phyloP scores from a whole-genome alignment of 1,140 invertebrate genomes.

The Pachypeltis micranthus region DNA sequence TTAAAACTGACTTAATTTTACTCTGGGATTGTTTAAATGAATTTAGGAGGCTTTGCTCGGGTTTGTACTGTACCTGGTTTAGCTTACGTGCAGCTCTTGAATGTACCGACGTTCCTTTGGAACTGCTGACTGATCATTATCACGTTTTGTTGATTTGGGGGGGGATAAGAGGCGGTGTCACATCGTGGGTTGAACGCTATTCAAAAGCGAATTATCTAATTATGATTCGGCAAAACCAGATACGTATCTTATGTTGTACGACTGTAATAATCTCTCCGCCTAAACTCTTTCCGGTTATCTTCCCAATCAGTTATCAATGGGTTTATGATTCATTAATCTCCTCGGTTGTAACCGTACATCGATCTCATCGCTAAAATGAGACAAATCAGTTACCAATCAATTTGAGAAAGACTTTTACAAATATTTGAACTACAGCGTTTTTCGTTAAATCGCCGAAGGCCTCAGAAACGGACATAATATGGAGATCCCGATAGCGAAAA shows the following conservation, averaged over 20 bases:
- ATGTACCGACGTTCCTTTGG: constrained; percentile 35
- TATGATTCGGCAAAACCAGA: constrained; percentile 33
- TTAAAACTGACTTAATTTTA: background rate
- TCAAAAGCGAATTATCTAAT: constrained; percentile 37
- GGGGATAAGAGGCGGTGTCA: constrained; percentile 28
- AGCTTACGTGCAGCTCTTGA: constrained; percentile 10
- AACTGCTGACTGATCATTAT: constrained; percentile 37
- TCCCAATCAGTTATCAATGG: constrained; percentile 26
- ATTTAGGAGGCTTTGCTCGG: constrained; percentile 31
- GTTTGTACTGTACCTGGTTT: constrained; percentile 32
- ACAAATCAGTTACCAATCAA: constrained; percentile 27
- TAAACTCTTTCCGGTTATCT: constrained; percentile 37
- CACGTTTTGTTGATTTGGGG: constrained; percentile 35
- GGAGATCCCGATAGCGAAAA: constrained; percentile 28
- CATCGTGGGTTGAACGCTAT: constrained; percentile 32
- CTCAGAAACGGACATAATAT: constrained; percentile 29
- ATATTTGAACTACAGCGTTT: constrained; percentile 33
- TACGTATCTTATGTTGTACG: constrained; percentile 37
- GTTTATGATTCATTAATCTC: constrained; percentile 22
- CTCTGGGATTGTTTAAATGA: constrained; percentile 35
- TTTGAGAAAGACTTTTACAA: constrained; percentile 35
- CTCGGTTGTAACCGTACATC: constrained; percentile 32
- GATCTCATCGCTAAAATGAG: constrained; percentile 30
- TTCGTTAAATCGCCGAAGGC: constrained; percentile 33
- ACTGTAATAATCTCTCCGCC: constrained; percentile 45